These are phyloP conservation scores for Xanthorhoe designata DNA, from an alignment of 2,888 invertebrate genomes.

Conservation along the genomic window DNA sequence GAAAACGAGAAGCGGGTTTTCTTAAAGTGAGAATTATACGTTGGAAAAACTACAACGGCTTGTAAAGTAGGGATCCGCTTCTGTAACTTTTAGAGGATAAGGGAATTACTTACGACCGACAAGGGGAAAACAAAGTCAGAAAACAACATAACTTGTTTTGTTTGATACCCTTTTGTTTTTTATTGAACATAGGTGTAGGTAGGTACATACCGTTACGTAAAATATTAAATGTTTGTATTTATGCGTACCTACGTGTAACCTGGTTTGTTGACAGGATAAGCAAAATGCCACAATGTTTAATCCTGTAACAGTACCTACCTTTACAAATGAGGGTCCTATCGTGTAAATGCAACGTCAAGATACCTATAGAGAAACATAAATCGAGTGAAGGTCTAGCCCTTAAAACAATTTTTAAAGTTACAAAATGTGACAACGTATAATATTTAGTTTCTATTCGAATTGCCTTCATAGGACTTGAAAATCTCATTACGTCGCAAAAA, in stretches of 20 bases:
- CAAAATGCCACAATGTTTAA: constrained; percentile 24
- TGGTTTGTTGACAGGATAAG: constrained; percentile 35
- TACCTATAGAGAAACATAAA: neutral
- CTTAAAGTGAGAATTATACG: constrained; percentile 80
- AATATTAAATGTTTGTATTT: constrained; percentile 13
- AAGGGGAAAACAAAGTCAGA: constrained; percentile 73
- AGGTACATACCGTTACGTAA: constrained; percentile 38
- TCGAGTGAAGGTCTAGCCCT: no score
- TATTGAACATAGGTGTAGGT: constrained; percentile 38
- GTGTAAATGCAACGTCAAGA: neutral
- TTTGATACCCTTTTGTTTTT: constrained; percentile 59
- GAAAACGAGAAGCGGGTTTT: constrained; percentile 65
- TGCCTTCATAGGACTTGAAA: constrained; percentile 15
- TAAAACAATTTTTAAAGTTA: neutral
- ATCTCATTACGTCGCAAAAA: constrained; percentile 24
- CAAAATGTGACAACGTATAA: neutral
- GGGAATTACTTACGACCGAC: constrained; percentile 76
- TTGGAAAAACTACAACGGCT: constrained; percentile 62
- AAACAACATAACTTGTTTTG: constrained; percentile 70
- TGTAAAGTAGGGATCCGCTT: constrained; percentile 67
- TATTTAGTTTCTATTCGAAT: constrained; percentile 2
- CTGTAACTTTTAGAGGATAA: constrained; percentile 72
- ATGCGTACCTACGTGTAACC: constrained; percentile 24
- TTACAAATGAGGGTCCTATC: neutral
- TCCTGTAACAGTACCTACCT: neutral